Conservation (phyloP, 2,888 invertebrate genomes). For the Pediacus dermestoides region DNA sequence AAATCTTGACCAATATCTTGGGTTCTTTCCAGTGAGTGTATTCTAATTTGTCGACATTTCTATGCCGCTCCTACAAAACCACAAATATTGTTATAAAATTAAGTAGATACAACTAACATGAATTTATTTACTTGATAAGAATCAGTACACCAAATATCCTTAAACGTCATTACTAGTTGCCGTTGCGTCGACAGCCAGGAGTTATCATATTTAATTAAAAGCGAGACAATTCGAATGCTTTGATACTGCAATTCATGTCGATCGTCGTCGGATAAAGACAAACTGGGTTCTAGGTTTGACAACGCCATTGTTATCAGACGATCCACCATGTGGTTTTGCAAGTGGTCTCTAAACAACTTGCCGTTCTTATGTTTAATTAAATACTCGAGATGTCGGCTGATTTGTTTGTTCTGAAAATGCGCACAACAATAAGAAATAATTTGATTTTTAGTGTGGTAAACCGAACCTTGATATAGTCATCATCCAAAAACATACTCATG, state of each 20-base stretch:
- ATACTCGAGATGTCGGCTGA: slow-evolving; percentile 75
- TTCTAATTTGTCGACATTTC: slow-evolving; percentile 77
- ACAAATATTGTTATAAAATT: too few species aligned
- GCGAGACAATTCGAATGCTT: slow-evolving; percentile 74
- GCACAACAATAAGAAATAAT: background rate
- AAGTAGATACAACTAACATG: too few species aligned
- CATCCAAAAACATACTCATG: slow-evolving; percentile 73
- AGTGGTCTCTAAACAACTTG: slow-evolving; percentile 72
- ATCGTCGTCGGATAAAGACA: slow-evolving; percentile 46
- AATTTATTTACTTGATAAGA: slow-evolving; percentile 71
- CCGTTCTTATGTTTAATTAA: slow-evolving; percentile 79
- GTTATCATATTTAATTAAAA: slow-evolving; percentile 79
- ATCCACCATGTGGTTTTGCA: slow-evolving; percentile 64
- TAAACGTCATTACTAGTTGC: slow-evolving; percentile 72
- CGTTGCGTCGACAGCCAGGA: slow-evolving; percentile 82
- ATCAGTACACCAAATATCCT: slow-evolving; percentile 84
- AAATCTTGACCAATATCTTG: slow-evolving; percentile 83
- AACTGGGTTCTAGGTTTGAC: slow-evolving; percentile 41
- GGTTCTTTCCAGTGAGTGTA: slow-evolving; percentile 92
- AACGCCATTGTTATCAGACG: slow-evolving; percentile 61
- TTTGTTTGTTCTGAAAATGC: slow-evolving; percentile 32
- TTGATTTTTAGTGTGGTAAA: too few species aligned
- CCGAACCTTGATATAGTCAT: slow-evolving; percentile 65
- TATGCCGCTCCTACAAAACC: slow-evolving; percentile 61
- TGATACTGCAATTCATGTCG: slow-evolving; percentile 82